phyloP scores from a whole-genome alignment of 2,797 vertebrate species.

The Chaunax sp. region DNA sequence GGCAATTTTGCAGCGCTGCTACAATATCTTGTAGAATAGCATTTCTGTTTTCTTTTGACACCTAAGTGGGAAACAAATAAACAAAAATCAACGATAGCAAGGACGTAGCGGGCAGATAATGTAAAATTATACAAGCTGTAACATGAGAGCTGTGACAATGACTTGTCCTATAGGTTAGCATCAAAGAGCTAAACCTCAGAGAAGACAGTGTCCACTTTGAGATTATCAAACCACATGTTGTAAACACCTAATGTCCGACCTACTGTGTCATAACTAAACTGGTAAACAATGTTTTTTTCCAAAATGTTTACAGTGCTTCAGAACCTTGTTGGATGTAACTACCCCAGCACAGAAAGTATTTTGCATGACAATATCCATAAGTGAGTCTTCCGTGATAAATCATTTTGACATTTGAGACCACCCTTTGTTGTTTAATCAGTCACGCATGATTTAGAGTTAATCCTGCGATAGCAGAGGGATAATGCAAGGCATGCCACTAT shows the following conservation, averaged over 20 bases:
- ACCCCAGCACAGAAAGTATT: constrained; percentile 14
- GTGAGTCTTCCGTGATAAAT: constrained; percentile 68
- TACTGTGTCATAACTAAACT: constrained; percentile 17
- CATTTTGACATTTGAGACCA: constrained; percentile 68
- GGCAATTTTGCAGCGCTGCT: constrained; percentile 81
- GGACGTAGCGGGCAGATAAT: constrained; percentile 7
- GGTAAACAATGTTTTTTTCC: constrained; percentile 10
- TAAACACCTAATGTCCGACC: constrained; percentile 38
- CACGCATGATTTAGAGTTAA: constrained; percentile 78
- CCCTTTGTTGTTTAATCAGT: constrained; percentile 80
- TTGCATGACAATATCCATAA: constrained; percentile 72
- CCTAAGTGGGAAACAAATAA: constrained; percentile 75
- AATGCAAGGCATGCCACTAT: constrained; percentile 57
- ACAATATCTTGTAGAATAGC: constrained; percentile 86
- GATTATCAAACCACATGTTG: constrained; percentile 26
- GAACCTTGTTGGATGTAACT: constrained; percentile 18
- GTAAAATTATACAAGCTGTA: not conserved
- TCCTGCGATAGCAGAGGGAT: constrained; percentile 68
- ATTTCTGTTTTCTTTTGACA: constrained; percentile 93
- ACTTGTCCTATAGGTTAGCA: not conserved
- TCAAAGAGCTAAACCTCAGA: not conserved
- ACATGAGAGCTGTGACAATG: not conserved
- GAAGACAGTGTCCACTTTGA: constrained; percentile 14
- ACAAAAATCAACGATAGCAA: not conserved
- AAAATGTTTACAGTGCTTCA: not conserved